Conservation (phyloP, 2,797 vertebrate species). For the Uromys caudimaculatus region DNA sequence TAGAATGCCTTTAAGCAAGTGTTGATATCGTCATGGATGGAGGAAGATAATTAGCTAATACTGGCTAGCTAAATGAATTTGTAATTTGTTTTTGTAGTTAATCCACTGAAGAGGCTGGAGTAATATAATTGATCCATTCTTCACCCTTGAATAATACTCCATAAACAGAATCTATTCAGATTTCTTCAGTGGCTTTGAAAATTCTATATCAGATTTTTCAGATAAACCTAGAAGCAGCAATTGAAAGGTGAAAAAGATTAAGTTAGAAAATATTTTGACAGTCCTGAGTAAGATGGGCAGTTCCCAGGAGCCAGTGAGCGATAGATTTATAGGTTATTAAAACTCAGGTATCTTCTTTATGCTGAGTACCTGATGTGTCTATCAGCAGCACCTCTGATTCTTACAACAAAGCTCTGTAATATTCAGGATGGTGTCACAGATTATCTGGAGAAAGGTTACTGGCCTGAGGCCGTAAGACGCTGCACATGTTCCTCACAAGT, state of each 20-base stretch:
- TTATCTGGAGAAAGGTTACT: not conserved
- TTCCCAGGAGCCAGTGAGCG: not conserved
- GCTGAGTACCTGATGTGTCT: not conserved
- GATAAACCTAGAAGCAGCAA: not conserved
- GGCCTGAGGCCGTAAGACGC: not conserved
- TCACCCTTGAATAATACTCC: not conserved
- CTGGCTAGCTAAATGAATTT: not conserved
- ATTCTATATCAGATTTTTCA: not conserved
- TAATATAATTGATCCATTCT: not conserved
- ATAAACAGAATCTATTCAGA: not conserved
- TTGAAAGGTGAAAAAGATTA: slow-evolving; percentile 14
- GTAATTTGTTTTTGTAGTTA: slow-evolving; percentile 14
- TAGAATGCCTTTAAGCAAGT: slow-evolving; percentile 44
- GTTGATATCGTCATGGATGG: not conserved
- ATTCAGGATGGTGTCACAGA: not conserved
- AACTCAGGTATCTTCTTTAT: not conserved
- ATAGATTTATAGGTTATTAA: not conserved
- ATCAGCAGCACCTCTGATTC: not conserved
- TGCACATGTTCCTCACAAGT: not conserved
- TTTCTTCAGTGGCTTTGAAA: slow-evolving; percentile 8
- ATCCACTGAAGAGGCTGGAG: not conserved
- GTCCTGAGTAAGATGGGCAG: not conserved
- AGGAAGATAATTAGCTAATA: not conserved
- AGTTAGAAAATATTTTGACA: slow-evolving; percentile 26
- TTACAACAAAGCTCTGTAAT: not conserved